These are phyloP conservation scores for Bombyx mandarina DNA, from an alignment of 1,140 invertebrate genomes.

Conservation along the genomic window DNA sequence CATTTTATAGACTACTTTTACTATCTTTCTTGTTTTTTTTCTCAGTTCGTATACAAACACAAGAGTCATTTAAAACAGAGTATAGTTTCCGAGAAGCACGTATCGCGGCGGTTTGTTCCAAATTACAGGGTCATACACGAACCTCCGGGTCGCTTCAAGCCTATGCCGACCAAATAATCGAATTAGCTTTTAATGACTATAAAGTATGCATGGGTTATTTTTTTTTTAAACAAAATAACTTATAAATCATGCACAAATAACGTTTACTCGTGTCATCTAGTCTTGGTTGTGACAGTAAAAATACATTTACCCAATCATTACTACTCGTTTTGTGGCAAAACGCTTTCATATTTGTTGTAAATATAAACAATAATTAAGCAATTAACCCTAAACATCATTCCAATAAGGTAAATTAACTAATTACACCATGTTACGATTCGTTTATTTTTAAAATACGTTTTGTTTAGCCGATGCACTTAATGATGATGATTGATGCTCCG, in stretches of 20 bases:
- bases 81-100: conserved; percentile 34
- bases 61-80: conserved; percentile 3
- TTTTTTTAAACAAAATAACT: too few species aligned
- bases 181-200: conserved; percentile 22
- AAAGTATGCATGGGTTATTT: not conserved
- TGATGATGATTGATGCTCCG: conserved; percentile 27
- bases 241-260: too few species aligned
- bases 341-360: too few species aligned
- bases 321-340: too few species aligned
- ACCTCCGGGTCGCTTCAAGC: conserved; percentile 46
- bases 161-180: conserved; percentile 55
- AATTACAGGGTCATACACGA: conserved; percentile 48
- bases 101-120: conserved; percentile 26
- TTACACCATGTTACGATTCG: conserved; percentile 1
- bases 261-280: too few species aligned
- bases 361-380: too few species aligned
- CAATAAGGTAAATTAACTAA: not conserved
- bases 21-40: too few species aligned
- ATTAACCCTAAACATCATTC: not conserved
- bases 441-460: conserved; percentile 4
- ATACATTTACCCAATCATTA: too few species aligned
- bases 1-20: too few species aligned
- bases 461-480: conserved; percentile 11
- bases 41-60: not conserved
- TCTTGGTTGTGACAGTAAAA: too few species aligned